Evolutionary conservation across 2,888 invertebrate genomes (phyloP).

Genomic region (Salpingus planirostris): DNA sequence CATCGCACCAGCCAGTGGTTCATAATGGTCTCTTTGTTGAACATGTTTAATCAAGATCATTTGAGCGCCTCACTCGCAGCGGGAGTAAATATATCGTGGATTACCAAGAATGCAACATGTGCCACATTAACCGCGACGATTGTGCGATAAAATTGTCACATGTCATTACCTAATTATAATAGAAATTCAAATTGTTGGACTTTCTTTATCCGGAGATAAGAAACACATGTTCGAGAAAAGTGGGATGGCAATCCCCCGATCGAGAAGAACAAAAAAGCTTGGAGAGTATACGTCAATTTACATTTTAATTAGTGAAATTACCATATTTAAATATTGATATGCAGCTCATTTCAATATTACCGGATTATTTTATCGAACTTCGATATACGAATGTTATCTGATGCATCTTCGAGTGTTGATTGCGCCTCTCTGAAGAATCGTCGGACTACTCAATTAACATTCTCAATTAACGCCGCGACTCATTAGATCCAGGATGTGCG

Average conservation of each 20-base stretch:
- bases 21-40: constrained; percentile 12
- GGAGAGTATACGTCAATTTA: constrained; percentile 14
- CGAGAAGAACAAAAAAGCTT: constrained; percentile 12
- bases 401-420: constrained; percentile 6
- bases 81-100: constrained; percentile 6
- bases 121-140: constrained; percentile 15
- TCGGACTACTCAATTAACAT: no score
- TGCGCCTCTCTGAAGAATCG: no score
- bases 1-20: constrained; percentile 9
- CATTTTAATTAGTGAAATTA: constrained; percentile 21
- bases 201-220: constrained; percentile 14
- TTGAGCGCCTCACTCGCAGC: constrained; percentile 4
- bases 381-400: constrained; percentile 12
- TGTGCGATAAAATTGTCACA: constrained; percentile 18
- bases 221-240: constrained; percentile 12
- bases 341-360: constrained; percentile 8
- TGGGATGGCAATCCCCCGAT: constrained; percentile 6
- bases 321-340: constrained; percentile 20
- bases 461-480: no score
- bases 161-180: constrained; percentile 21
- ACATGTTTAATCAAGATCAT: constrained; percentile 10
- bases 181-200: constrained; percentile 17
- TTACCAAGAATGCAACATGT: constrained; percentile 15
- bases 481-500: no score
- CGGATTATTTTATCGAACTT: constrained; percentile 10